Percentiles rank a stretch among this genome's conserved stretches.
Conservation (phyloP, 2,888 invertebrate genomes). For the Nycteola revayana region DNA sequence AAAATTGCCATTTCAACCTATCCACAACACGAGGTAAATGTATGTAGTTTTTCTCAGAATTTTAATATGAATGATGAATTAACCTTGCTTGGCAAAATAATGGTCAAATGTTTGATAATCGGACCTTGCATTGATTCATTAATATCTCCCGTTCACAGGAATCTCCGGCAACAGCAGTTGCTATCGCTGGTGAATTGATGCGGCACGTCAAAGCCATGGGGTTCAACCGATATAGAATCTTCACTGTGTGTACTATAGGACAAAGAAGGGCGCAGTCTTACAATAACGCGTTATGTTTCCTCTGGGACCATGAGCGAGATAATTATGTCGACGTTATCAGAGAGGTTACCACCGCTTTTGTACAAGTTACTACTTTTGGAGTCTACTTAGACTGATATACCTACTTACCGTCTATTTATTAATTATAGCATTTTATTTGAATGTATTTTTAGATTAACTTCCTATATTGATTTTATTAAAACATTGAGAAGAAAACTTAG, state of each 20-base stretch:
- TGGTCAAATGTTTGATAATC: too few species aligned
- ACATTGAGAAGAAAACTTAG: too few species aligned
- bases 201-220: slow-evolving; percentile 46
- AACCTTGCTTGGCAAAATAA: too few species aligned
- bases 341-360: slow-evolving; percentile 47
- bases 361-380: slow-evolving; percentile 66
- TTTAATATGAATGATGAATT: background rate
- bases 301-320: slow-evolving; percentile 64
- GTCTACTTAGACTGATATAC: slow-evolving; percentile 57
- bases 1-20: too few species aligned
- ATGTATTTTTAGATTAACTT: too few species aligned
- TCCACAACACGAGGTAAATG: too few species aligned
- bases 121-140: too few species aligned
- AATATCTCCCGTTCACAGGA: too few species aligned
- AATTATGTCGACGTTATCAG: slow-evolving; percentile 45
- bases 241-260: slow-evolving; percentile 55
- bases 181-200: slow-evolving; percentile 57
- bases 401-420: too few species aligned
- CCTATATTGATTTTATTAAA: too few species aligned
- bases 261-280: slow-evolving; percentile 66
- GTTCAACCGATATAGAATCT: slow-evolving; percentile 61
- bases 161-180: slow-evolving; percentile 46
- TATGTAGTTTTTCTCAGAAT: slow-evolving; percentile 1
- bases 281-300: slow-evolving; percentile 60
- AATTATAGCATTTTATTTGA: too few species aligned